phyloP scores from a whole-genome alignment of 2,113 vertebrate genomes.

The Neopipo cinnamomea region DNA sequence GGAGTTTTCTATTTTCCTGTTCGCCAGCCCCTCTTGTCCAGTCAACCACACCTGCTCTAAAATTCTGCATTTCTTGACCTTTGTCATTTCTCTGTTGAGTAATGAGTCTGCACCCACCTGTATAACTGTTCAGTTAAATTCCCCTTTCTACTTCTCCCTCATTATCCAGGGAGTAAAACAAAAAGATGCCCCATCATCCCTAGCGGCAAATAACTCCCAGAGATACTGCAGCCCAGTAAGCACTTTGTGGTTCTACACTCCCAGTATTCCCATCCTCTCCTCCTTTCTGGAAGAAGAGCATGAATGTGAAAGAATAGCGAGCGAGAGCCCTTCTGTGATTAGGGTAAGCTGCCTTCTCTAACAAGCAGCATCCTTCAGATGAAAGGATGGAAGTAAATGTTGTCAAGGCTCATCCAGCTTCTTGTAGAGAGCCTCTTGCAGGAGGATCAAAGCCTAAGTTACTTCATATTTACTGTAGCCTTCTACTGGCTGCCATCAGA shows the following conservation, averaged over 20 bases:
- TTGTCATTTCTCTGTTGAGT: background rate
- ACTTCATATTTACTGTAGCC: background rate
- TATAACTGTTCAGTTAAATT: background rate
- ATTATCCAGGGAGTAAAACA: background rate
- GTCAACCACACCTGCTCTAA: background rate
- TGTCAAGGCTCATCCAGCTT: background rate
- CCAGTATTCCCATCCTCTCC: background rate
- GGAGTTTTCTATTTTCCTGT: background rate
- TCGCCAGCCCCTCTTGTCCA: background rate
- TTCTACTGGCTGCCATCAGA: background rate
- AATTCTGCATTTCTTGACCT: background rate
- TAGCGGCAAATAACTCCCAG: background rate
- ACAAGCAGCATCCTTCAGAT: background rate
- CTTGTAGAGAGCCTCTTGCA: background rate
- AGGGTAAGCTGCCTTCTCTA: background rate
- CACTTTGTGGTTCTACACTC: background rate
- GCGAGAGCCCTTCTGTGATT: background rate
- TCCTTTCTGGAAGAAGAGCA: background rate
- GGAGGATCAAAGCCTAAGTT: background rate
- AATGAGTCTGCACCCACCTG: background rate
- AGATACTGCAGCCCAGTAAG: background rate
- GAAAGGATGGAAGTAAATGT: background rate
- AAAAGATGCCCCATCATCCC: background rate
- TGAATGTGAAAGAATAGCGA: background rate
- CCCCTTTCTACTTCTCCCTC: background rate